phyloP scores from a whole-genome alignment of 2,797 vertebrate genomes.

The Lacerta bilineata region DNA sequence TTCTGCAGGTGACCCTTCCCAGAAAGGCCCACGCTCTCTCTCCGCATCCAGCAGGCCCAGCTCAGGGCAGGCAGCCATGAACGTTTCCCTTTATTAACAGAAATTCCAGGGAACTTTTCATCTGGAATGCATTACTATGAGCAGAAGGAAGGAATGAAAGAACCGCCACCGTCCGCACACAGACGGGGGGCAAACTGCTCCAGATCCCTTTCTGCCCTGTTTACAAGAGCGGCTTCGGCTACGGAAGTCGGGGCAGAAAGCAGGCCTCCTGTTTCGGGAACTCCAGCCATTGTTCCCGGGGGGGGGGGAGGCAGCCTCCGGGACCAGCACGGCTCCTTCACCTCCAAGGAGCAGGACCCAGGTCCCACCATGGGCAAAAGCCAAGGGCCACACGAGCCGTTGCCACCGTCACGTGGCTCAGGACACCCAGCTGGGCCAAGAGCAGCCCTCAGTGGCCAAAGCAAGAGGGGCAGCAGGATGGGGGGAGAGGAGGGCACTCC shows the following conservation, averaged over 20 bases:
- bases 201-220: background rate
- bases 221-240: background rate
- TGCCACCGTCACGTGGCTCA: background rate
- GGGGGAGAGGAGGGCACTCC: background rate
- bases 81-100: conserved; percentile 57
- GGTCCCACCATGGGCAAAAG: background rate
- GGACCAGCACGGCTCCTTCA: background rate
- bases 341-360: background rate
- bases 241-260: conserved; percentile 2
- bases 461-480: background rate
- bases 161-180: background rate
- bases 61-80: conserved; percentile 49
- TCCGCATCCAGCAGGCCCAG: background rate
- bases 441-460: background rate
- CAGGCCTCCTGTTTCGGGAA: conserved; percentile 39
- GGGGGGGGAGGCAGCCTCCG: conserved; percentile 24
- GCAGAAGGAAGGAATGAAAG: conserved; percentile 40
- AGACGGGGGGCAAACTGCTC: background rate
- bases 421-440: background rate
- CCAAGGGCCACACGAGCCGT: background rate
- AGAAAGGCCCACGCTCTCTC: too few relatives aligned
- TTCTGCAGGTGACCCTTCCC: background rate
- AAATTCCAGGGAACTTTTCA: conserved; percentile 59
- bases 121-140: conserved; percentile 55
- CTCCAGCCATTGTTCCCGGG: conserved; percentile 23